Conservation (phyloP, 64 coral and sea anemone species). For the Stichodactyla mertensii region DNA sequence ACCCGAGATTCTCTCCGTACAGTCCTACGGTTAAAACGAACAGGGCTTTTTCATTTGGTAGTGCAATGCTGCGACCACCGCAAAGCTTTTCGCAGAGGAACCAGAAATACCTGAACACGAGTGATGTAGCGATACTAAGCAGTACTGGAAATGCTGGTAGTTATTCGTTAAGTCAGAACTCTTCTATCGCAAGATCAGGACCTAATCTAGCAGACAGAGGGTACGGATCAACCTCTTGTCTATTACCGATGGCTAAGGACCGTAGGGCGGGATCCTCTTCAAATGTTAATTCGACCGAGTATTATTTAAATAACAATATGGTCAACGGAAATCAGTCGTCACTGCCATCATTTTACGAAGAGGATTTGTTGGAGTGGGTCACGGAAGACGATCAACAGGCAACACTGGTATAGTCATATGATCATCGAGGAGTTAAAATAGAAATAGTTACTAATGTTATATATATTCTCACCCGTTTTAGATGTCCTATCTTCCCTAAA, state of each 20-base stretch:
- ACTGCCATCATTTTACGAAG: constrained; percentile 55
- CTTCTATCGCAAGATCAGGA: constrained; percentile 32
- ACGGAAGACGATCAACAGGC: constrained; percentile 45
- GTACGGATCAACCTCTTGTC: constrained; percentile 59
- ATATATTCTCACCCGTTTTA: background rate
- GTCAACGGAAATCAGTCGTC: constrained; percentile 28
- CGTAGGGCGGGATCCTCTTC: constrained; percentile 23
- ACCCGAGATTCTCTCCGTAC: constrained; percentile 35
- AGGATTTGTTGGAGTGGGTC: constrained; percentile 64
- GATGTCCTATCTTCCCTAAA: background rate
- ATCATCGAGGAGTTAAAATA: background rate
- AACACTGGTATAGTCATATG: constrained; percentile 51
- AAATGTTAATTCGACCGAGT: constrained; percentile 24
- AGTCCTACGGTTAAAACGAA: constrained; percentile 19
- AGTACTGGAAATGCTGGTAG: constrained; percentile 66
- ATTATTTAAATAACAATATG: constrained; percentile 48
- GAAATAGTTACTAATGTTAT: background rate
- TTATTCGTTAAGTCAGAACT: constrained; percentile 59
- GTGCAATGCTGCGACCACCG: constrained; percentile 25
- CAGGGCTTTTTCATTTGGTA: constrained; percentile 58
- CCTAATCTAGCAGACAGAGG: constrained; percentile 48
- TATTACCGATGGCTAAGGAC: constrained; percentile 34
- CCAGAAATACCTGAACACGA: constrained; percentile 71
- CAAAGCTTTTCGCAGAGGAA: constrained; percentile 34
- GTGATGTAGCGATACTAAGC: constrained; percentile 78